phyloP scores from a whole-genome alignment of 2,113 vertebrate species.

The Oryctolagus cuniculus region DNA sequence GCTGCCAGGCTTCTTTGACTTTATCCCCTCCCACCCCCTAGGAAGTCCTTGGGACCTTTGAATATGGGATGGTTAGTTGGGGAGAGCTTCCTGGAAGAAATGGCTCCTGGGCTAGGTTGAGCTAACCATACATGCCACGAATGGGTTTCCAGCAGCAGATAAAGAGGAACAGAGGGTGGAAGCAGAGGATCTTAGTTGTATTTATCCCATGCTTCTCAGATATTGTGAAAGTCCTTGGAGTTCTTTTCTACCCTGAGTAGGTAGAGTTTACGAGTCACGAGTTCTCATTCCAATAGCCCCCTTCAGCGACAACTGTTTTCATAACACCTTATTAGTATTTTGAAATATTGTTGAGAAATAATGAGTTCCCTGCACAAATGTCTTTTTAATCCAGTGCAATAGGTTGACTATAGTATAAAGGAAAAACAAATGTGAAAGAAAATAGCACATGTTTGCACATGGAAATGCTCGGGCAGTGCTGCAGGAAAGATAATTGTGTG shows the following conservation, averaged over 20 bases:
- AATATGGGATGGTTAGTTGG: not conserved
- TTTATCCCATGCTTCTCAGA: not conserved
- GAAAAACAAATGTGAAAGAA: not conserved
- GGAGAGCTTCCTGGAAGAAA: conserved; percentile 3
- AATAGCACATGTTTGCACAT: not conserved
- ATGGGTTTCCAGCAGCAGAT: not conserved
- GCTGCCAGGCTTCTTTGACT: not conserved
- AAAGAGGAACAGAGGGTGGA: no score
- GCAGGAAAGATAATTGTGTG: not conserved
- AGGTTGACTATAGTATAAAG: not conserved
- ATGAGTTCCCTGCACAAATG: not conserved
- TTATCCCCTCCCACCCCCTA: not conserved
- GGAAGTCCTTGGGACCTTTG: not conserved
- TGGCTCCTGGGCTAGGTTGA: not conserved
- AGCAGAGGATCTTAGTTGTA: not conserved
- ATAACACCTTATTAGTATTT: not conserved
- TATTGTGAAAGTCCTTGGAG: not conserved
- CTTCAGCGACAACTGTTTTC: not conserved
- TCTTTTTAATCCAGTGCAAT: conserved; percentile 24
- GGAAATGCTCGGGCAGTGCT: not conserved
- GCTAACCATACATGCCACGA: not conserved
- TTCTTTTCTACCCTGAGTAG: not conserved
- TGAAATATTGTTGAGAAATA: conserved; percentile 31
- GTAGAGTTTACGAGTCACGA: not conserved
- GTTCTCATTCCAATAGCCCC: no score